Percentiles rank a stretch among this genome's conserved stretches.
phyloP scores from a whole-genome alignment of 1,140 invertebrate genomes.

The Euschistus heros region DNA sequence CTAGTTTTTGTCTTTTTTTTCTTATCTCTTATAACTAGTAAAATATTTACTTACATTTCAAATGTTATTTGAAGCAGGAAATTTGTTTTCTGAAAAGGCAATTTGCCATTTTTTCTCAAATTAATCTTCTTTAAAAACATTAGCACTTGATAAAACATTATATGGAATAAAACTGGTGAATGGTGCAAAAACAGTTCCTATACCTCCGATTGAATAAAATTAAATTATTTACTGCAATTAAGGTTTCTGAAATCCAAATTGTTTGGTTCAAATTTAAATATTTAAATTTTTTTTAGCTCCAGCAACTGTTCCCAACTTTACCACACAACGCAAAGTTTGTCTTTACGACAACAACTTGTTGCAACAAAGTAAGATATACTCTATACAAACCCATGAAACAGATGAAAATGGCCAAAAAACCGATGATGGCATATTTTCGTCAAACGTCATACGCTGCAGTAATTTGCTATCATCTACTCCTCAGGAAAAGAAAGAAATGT shows the following conservation, averaged over 20 bases:
- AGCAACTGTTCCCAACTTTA: not conserved
- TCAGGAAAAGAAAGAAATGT: slow-evolving; percentile 33
- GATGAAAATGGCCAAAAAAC: slow-evolving; percentile 8
- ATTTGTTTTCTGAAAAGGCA: not conserved
- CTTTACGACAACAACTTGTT: slow-evolving; percentile 19
- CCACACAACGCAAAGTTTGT: slow-evolving; percentile 19
- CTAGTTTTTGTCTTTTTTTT: too few species aligned
- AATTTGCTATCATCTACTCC: slow-evolving; percentile 28
- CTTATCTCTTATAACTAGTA: not conserved
- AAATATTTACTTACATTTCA: not conserved
- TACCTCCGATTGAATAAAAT: too few species aligned
- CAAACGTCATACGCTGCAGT: slow-evolving; percentile 6
- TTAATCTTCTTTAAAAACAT: too few species aligned
- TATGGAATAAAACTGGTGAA: too few species aligned
- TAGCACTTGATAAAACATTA: too few species aligned
- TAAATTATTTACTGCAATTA: too few species aligned
- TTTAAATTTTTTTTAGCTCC: slow-evolving; percentile 9
- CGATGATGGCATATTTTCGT: slow-evolving; percentile 11
- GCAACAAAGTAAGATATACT: slow-evolving; percentile 9
- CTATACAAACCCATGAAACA: not conserved
- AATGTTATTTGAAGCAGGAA: not conserved
- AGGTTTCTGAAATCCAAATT: too few species aligned
- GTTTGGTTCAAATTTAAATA: too few species aligned
- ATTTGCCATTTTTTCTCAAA: too few species aligned
- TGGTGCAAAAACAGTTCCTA: too few species aligned